Conservation (phyloP, 1,140 invertebrate species). For the Pararge aegeria region DNA sequence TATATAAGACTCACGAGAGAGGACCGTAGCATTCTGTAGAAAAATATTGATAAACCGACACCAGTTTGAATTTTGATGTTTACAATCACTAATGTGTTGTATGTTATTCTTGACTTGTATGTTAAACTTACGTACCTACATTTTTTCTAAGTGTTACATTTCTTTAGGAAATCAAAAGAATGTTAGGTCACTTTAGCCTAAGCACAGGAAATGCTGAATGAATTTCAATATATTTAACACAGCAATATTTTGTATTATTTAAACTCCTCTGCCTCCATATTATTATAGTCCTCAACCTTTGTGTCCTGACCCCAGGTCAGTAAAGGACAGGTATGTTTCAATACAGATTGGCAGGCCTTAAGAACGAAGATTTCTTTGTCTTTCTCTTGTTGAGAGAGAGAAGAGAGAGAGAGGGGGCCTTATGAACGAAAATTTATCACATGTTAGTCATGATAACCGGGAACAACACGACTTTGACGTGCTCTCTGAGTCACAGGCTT, state of each 20-base stretch:
- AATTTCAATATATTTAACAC: slow-evolving; percentile 48
- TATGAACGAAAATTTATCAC: no score
- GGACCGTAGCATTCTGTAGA: slow-evolving; percentile 63
- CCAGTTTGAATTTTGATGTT: slow-evolving; percentile 11
- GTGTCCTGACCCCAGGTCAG: no score
- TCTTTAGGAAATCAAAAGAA: slow-evolving; percentile 49
- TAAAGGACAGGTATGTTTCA: no score
- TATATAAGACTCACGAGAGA: slow-evolving; percentile 32
- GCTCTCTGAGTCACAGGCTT: no score
- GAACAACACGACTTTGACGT: no score
- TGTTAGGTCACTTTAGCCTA: slow-evolving; percentile 45
- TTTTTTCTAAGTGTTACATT: slow-evolving; percentile 56
- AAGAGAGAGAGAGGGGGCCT: no score
- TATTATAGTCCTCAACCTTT: no score
- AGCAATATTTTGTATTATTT: slow-evolving; percentile 23
- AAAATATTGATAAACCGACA: slow-evolving; percentile 38
- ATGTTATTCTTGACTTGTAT: slow-evolving; percentile 40
- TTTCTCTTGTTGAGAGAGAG: no score
- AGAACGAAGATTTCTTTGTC: no score
- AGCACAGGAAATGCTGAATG: slow-evolving; percentile 49
- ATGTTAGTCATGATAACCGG: no score
- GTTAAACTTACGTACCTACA: slow-evolving; percentile 30
- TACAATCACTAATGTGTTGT: slow-evolving; percentile 35
- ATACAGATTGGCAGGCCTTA: no score
- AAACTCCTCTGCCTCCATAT: neutral